Evolutionary conservation across 2,888 invertebrate genomes (phyloP).

Genomic region (Ypsolopha scabrella): DNA sequence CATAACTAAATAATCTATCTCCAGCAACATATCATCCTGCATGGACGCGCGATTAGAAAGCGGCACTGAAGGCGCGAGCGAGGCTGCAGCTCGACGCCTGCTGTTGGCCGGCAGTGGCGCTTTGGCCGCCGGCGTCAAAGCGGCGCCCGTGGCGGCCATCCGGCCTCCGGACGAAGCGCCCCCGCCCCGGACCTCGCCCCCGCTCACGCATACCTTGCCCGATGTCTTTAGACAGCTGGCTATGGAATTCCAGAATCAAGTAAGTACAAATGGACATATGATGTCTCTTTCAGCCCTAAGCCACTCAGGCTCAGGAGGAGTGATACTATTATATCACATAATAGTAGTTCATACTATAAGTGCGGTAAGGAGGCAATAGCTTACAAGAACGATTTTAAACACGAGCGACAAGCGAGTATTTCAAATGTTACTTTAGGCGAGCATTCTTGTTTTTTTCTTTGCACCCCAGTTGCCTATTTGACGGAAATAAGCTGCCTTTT

Average conservation of each 20-base stretch:
- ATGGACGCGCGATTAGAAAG: constrained; percentile 76
- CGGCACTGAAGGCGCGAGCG: constrained; percentile 82
- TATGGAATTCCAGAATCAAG: constrained; percentile 58
- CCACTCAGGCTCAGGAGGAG: too few relatives aligned
- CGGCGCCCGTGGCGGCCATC: constrained; percentile 15
- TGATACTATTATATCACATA: too few relatives aligned
- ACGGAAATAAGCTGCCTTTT: too few relatives aligned
- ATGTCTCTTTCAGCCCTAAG: too few relatives aligned
- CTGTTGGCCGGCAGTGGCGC: constrained; percentile 75
- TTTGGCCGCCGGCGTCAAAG: constrained; percentile 66
- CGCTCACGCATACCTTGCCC: constrained; percentile 48
- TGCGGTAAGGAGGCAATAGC: too few relatives aligned
- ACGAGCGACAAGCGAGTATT: too few relatives aligned
- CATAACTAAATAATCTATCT: background rate
- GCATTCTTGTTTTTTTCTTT: too few relatives aligned
- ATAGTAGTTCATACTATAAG: too few relatives aligned
- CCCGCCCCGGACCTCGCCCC: constrained; percentile 35
- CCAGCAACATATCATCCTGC: constrained; percentile 49
- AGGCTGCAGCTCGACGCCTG: constrained; percentile 79
- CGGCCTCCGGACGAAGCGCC: constrained; percentile 28
- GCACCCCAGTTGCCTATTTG: too few relatives aligned
- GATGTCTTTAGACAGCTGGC: constrained; percentile 64
- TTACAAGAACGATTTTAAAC: too few relatives aligned
- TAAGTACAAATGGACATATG: constrained; percentile 11
- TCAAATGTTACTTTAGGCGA: too few relatives aligned